Percentiles rank a stretch among this genome's conserved stretches.
Evolutionary conservation across 2,113 vertebrate species (phyloP).

Genomic region (Myanophis thanlyinensis): DNA sequence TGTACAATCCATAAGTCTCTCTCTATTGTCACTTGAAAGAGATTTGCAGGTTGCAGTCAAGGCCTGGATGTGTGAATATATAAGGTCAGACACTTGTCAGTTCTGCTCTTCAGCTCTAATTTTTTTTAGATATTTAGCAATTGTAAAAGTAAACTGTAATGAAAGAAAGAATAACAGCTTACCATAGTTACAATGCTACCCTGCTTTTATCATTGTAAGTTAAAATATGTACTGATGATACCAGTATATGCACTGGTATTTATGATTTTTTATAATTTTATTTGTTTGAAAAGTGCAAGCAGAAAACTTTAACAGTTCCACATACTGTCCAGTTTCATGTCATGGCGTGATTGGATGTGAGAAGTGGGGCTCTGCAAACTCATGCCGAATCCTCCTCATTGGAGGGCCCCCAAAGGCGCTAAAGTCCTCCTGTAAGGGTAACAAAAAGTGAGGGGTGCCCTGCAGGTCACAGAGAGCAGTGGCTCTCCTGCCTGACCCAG

Average conservation of each 20-base stretch:
- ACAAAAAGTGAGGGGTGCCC: no score
- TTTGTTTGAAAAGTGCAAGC: neutral
- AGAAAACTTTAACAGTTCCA: neutral
- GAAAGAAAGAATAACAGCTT: neutral
- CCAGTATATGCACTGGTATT: neutral
- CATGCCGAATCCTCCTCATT: no score
- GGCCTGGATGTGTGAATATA: neutral
- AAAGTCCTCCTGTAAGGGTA: no score
- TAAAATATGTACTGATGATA: neutral
- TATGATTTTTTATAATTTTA: neutral
- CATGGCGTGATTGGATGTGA: no score
- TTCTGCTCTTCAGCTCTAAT: neutral
- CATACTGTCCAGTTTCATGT: no score
- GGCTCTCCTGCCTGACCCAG: no score
- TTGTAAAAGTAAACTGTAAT: neutral
- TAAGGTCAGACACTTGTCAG: neutral
- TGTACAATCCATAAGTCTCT: neutral
- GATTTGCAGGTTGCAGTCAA: neutral
- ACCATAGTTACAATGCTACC: neutral
- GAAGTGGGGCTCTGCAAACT: no score
- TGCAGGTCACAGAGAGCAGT: no score
- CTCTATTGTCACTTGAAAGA: neutral
- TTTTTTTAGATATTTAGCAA: neutral
- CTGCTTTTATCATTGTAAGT: neutral
- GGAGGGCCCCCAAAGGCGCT: no score